Evolutionary conservation across 2,888 invertebrate species (phyloP).

Genomic region (Drosophila longiperda): DNA sequence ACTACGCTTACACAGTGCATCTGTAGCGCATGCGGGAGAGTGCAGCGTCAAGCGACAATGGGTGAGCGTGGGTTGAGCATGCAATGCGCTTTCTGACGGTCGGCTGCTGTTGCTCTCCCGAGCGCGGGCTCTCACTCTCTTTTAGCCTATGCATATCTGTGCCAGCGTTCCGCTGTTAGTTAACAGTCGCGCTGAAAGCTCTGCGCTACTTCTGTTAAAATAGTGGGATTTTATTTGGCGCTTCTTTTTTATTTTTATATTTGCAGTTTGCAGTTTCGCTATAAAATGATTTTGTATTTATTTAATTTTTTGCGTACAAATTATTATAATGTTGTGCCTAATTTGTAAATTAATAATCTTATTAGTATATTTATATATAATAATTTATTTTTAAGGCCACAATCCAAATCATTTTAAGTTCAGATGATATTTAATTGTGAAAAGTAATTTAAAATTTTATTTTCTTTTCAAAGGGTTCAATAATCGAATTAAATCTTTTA

Average conservation of each 20-base stretch:
- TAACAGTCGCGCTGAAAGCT: slow-evolving; percentile 42
- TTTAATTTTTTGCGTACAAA: not conserved
- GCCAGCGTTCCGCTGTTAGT: slow-evolving; percentile 5
- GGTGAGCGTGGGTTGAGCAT: not conserved
- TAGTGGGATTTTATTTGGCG: slow-evolving; percentile 48
- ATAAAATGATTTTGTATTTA: not conserved
- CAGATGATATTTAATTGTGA: too few relatives aligned
- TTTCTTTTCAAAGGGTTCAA: too few relatives aligned
- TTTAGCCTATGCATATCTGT: not conserved
- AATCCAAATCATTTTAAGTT: too few relatives aligned
- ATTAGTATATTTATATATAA: too few relatives aligned
- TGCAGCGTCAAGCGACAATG: not conserved
- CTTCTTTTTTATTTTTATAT: not conserved
- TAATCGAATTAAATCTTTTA: too few relatives aligned
- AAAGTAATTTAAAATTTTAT: too few relatives aligned
- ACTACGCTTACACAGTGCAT: slow-evolving; percentile 34
- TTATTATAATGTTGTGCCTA: not conserved
- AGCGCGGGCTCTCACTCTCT: slow-evolving; percentile 3
- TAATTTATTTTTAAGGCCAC: too few relatives aligned
- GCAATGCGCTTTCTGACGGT: not conserved
- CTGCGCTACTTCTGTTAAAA: slow-evolving; percentile 37
- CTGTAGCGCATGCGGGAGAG: slow-evolving; percentile 32
- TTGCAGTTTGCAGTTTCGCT: not conserved
- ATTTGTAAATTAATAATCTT: too few relatives aligned
- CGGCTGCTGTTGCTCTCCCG: not conserved